Evolutionary conservation across 2,888 invertebrate species (phyloP).

Genomic region (Julus scandinavius): DNA sequence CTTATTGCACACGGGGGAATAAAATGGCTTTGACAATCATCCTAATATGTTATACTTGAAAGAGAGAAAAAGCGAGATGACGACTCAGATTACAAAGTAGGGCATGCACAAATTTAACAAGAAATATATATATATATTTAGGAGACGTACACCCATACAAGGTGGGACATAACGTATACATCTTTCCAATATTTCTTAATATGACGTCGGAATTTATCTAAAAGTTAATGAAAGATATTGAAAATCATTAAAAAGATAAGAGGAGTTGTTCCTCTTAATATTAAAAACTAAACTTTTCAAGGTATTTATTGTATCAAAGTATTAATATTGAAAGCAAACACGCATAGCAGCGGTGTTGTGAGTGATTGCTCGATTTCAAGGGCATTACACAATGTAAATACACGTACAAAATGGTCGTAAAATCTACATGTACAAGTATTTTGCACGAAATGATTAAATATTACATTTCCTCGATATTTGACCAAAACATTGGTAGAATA

Average conservation of each 20-base stretch:
- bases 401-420: too few relatives aligned
- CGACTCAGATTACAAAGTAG: conserved; percentile 18
- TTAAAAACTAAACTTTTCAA: too few relatives aligned
- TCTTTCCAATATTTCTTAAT: too few relatives aligned
- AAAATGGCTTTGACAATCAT: conserved; percentile 28
- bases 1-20: conserved; percentile 25
- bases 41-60: conserved; percentile 29
- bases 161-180: background rate
- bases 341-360: background rate
- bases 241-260: too few relatives aligned
- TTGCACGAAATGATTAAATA: too few relatives aligned
- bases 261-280: too few relatives aligned
- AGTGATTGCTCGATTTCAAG: background rate
- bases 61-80: conserved; percentile 21
- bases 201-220: too few relatives aligned
- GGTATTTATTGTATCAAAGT: too few relatives aligned
- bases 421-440: too few relatives aligned
- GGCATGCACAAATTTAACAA: background rate
- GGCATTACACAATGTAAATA: background rate
- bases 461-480: too few relatives aligned
- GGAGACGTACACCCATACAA: background rate
- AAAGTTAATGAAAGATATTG: too few relatives aligned
- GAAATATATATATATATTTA: background rate
- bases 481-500: too few relatives aligned
- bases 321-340: background rate